Evolutionary conservation across 2,888 invertebrate species (phyloP).

Genomic region (Leucozona laternaria): DNA sequence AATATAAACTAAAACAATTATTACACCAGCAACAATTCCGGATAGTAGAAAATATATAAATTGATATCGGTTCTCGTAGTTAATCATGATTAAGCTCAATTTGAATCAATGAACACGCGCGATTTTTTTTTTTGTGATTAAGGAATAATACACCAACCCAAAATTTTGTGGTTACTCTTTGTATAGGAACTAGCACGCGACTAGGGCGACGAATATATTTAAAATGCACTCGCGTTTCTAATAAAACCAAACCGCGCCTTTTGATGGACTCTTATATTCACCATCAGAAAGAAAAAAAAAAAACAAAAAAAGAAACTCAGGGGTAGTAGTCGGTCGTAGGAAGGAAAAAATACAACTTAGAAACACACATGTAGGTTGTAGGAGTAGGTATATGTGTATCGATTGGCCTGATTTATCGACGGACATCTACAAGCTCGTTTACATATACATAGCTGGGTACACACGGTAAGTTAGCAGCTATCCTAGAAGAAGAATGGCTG

Average conservation of each 20-base stretch:
- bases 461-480: slow-evolving; percentile 8
- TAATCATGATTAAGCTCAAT: slow-evolving; percentile 20
- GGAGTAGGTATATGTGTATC: slow-evolving; percentile 28
- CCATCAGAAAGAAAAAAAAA: slow-evolving; percentile 14
- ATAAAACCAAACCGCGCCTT: slow-evolving; percentile 31
- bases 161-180: slow-evolving; percentile 9
- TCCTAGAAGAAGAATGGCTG: slow-evolving; percentile 20
- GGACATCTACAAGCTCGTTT: slow-evolving; percentile 38
- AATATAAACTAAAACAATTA: slow-evolving; percentile 80
- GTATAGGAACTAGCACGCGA: slow-evolving; percentile 13
- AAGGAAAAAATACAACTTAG: slow-evolving; percentile 9
- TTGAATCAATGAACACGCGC: slow-evolving; percentile 17
- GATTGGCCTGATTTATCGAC: slow-evolving; percentile 67
- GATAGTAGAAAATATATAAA: slow-evolving; percentile 81
- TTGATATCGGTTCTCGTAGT: slow-evolving; percentile 80
- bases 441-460: slow-evolving; percentile 32
- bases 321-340: slow-evolving; percentile 19
- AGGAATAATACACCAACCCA: neutral
- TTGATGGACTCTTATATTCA: slow-evolving; percentile 11
- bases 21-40: slow-evolving; percentile 80
- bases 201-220: slow-evolving; percentile 46
- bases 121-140: neutral
- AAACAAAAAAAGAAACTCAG: slow-evolving; percentile 27
- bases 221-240: slow-evolving; percentile 62
- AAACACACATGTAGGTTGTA: slow-evolving; percentile 41